Conservation (phyloP, 2,888 invertebrate genomes). For the Archaeoteleia sp. region DNA sequence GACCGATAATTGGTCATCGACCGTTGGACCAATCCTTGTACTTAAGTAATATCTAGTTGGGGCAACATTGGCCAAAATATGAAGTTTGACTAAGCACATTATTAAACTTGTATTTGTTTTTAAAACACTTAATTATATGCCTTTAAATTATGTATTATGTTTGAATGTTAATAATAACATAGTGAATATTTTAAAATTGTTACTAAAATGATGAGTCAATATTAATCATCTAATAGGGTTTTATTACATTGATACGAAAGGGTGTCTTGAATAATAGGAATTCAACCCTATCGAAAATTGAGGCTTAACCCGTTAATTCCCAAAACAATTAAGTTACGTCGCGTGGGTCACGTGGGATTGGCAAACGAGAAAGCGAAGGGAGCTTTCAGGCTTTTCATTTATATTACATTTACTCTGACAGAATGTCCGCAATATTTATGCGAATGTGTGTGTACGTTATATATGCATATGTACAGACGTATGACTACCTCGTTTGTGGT, state of each 20-base stretch:
- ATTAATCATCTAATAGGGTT: slow-evolving; percentile 8
- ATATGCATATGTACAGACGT: not conserved
- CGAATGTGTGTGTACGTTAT: slow-evolving; percentile 7
- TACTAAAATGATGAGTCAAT: slow-evolving; percentile 1
- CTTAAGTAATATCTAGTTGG: too few species aligned
- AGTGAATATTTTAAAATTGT: slow-evolving; percentile 1
- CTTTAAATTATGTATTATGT: too few species aligned
- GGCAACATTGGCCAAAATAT: too few species aligned
- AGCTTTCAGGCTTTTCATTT: slow-evolving; percentile 23
- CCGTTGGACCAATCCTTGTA: too few species aligned
- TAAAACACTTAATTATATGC: too few species aligned
- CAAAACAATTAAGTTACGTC: slow-evolving; percentile 28
- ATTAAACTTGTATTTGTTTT: too few species aligned
- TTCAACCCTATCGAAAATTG: slow-evolving; percentile 22
- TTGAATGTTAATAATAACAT: too few species aligned
- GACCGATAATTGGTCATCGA: too few species aligned
- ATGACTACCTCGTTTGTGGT: too few species aligned
- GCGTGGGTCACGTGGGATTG: slow-evolving; percentile 13
- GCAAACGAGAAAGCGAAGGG: slow-evolving; percentile 4
- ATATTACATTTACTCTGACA: slow-evolving; percentile 6
- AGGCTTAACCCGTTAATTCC: slow-evolving; percentile 34
- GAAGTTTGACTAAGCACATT: too few species aligned
- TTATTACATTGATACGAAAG: slow-evolving; percentile 15
- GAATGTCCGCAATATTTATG: slow-evolving; percentile 20
- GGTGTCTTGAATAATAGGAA: slow-evolving; percentile 18